These are phyloP conservation scores for Nasonia oneida DNA, from an alignment of 2,888 invertebrate species.

Conservation along the genomic window DNA sequence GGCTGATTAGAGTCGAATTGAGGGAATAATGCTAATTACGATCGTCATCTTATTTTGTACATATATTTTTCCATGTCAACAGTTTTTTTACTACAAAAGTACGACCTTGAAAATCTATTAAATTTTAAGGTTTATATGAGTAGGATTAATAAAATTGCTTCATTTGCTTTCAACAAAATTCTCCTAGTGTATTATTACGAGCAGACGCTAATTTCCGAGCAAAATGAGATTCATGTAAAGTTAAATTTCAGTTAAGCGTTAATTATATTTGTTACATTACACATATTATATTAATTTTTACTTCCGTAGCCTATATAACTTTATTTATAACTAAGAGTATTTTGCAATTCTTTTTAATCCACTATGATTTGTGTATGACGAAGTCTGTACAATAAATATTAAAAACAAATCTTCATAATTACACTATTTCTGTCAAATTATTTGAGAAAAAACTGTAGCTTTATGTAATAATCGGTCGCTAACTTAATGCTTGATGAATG, in stretches of 20 bases:
- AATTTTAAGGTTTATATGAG: constrained; percentile 37
- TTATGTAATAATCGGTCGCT: not conserved
- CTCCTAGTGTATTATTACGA: not conserved
- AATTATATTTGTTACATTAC: constrained; percentile 51
- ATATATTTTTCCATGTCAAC: constrained; percentile 42
- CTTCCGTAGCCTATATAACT: constrained; percentile 26
- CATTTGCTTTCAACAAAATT: constrained; percentile 24
- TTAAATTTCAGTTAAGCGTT: constrained; percentile 55
- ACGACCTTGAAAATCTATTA: constrained; percentile 22
- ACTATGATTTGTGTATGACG: constrained; percentile 58
- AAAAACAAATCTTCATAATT: constrained; percentile 4
- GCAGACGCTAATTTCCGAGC: constrained; percentile 17
- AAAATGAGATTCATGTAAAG: constrained; percentile 32
- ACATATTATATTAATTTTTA: constrained; percentile 49
- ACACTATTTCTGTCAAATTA: not conserved
- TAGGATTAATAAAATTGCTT: constrained; percentile 6
- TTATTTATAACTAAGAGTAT: constrained; percentile 59
- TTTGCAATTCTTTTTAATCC: constrained; percentile 55
- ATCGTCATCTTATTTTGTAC: constrained; percentile 54
- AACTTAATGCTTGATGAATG: not conserved
- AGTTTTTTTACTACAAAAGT: constrained; percentile 45
- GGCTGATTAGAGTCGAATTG: constrained; percentile 46
- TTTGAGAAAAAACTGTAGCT: not conserved
- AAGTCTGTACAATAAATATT: constrained; percentile 63
- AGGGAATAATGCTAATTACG: constrained; percentile 17